Evolutionary conservation across 2,888 invertebrate genomes (phyloP).

Genomic region (Synergus itoensis): DNA sequence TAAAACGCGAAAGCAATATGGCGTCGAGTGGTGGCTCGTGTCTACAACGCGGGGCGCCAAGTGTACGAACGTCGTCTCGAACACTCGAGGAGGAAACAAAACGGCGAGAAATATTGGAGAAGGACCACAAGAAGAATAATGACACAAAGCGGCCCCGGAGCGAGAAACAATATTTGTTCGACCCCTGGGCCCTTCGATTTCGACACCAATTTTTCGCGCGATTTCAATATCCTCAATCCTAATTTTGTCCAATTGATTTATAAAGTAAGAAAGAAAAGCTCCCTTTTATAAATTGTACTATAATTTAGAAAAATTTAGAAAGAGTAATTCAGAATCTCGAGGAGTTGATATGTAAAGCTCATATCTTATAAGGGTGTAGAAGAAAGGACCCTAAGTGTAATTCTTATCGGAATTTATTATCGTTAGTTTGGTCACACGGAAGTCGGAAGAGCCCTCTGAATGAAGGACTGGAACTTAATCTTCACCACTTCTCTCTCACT

Average conservation of each 20-base stretch:
- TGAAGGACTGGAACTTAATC: constrained; percentile 34
- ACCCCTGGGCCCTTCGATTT: constrained; percentile 51
- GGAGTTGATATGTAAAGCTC: not conserved
- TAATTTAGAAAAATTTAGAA: not conserved
- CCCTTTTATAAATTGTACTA: not conserved
- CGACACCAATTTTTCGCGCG: constrained; percentile 55
- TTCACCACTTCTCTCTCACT: constrained; percentile 17
- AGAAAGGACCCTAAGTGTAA: not conserved
- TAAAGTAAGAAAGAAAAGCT: not conserved
- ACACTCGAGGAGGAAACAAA: constrained; percentile 51
- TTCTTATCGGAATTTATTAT: constrained; percentile 10
- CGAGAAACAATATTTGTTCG: constrained; percentile 60
- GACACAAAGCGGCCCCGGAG: constrained; percentile 50
- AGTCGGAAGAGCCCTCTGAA: constrained; percentile 37
- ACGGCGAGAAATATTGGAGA: constrained; percentile 58
- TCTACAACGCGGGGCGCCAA: constrained; percentile 62
- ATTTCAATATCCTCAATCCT: not conserved
- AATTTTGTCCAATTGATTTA: not conserved
- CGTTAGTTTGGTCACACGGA: constrained; percentile 18
- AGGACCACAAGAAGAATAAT: constrained; percentile 58
- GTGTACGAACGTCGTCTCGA: constrained; percentile 58
- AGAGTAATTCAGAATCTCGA: not conserved
- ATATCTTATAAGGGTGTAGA: not conserved
- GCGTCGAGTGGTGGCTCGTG: constrained; percentile 61
- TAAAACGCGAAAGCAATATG: constrained; percentile 56